Conservation (phyloP, 2,113 vertebrate genomes). For the Australoheros scitulus region DNA sequence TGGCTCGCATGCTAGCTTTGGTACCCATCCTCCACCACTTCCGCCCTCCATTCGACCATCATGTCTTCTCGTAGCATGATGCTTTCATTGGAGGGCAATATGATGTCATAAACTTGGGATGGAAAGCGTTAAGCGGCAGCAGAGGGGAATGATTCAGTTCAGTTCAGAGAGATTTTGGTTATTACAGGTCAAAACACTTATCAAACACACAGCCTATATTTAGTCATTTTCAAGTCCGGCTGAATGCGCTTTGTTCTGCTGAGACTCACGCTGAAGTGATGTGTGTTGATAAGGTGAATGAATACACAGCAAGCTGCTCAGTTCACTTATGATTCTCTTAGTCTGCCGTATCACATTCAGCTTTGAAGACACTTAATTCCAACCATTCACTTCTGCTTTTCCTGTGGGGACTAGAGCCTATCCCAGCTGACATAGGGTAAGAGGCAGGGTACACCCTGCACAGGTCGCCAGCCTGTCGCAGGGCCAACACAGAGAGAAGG, state of each 20-base stretch:
- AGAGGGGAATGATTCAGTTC: neutral
- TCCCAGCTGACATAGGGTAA: too few relatives aligned
- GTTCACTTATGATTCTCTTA: neutral
- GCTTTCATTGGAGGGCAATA: slow-evolving; percentile 27
- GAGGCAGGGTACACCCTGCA: too few relatives aligned
- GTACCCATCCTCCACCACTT: slow-evolving; percentile 48
- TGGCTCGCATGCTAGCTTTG: slow-evolving; percentile 43
- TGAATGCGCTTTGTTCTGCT: neutral
- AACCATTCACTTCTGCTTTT: too few relatives aligned
- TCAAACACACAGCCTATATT: neutral
- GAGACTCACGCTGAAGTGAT: neutral
- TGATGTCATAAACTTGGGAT: slow-evolving; percentile 22
- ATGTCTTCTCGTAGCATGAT: neutral
- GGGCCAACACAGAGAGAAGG: too few relatives aligned
- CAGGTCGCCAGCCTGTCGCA: too few relatives aligned
- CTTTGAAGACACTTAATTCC: neutral
- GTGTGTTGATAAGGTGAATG: neutral
- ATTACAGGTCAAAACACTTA: neutral
- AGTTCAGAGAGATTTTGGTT: neutral
- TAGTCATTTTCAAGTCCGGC: neutral
- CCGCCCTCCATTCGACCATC: slow-evolving; percentile 6
- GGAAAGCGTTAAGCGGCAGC: neutral
- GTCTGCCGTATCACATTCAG: neutral
- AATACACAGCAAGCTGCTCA: neutral
- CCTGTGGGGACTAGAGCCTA: too few relatives aligned